A percentile compares a stretch with the other conserved stretches of the same genome.
These are phyloP conservation scores for Ennomos fuscantarius DNA, from an alignment of 2,888 invertebrate species.

Conservation along the genomic window DNA sequence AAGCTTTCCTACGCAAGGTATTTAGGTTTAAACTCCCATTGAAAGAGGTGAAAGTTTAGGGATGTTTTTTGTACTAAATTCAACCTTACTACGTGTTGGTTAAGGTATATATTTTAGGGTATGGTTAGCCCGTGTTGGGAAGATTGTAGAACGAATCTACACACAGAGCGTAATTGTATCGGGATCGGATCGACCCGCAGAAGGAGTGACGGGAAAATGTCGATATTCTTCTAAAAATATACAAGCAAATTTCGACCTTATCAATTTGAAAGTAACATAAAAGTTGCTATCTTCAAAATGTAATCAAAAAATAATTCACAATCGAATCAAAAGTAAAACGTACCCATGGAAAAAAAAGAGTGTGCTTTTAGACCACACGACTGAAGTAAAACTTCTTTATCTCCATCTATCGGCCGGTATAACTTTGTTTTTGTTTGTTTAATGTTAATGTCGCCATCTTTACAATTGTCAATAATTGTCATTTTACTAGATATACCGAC, in stretches of 20 bases:
- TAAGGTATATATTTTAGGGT: conserved; percentile 53
- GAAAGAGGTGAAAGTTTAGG: conserved; percentile 84
- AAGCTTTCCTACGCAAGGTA: conserved; percentile 83
- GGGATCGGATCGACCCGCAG: conserved; percentile 74
- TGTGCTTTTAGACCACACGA: too few relatives aligned
- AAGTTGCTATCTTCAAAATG: too few relatives aligned
- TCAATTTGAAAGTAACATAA: background rate
- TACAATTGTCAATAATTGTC: too few relatives aligned
- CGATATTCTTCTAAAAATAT: conserved; percentile 43
- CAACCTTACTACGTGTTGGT: conserved; percentile 45
- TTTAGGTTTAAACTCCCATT: conserved; percentile 84
- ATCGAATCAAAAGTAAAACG: too few relatives aligned
- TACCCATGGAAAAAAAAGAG: too few relatives aligned
- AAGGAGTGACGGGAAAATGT: conserved; percentile 57
- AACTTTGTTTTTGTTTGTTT: too few relatives aligned
- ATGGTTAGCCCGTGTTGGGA: conserved; percentile 64
- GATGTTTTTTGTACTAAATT: conserved; percentile 48
- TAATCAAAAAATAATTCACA: too few relatives aligned
- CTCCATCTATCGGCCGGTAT: too few relatives aligned
- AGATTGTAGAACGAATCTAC: conserved; percentile 81
- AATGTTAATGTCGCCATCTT: too few relatives aligned
- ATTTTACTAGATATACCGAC: too few relatives aligned
- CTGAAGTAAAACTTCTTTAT: too few relatives aligned
- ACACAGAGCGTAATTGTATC: conserved; percentile 83
- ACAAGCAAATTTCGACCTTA: conserved; percentile 53